A percentile compares a stretch with the other conserved stretches of the same genome.
phyloP scores from a whole-genome alignment of 2,113 vertebrate species.

The Tauraco erythrolophus region DNA sequence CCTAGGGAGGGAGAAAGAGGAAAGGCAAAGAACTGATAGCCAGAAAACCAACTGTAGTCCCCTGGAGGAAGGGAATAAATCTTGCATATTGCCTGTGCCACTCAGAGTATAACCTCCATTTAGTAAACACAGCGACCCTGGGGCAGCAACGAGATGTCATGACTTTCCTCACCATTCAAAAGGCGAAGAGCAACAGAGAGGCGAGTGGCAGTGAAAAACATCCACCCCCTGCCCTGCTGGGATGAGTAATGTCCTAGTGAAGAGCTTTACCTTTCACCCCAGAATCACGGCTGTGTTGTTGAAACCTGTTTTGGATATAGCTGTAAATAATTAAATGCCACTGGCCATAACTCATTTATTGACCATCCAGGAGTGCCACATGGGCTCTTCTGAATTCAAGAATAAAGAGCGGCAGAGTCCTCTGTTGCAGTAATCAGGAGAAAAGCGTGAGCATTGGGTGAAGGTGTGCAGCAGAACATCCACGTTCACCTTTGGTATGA shows the following conservation, averaged over 20 bases:
- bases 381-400: background rate
- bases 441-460: accelerated
- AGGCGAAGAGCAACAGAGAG: background rate
- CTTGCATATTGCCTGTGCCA: accelerated
- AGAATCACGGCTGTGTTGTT: background rate
- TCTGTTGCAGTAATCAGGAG: background rate
- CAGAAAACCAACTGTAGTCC: background rate
- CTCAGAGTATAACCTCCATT: background rate
- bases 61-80: background rate
- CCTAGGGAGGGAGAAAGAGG: background rate
- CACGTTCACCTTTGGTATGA: accelerated
- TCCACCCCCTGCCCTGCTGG: accelerated
- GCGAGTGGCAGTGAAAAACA: background rate
- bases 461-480: background rate
- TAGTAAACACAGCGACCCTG: accelerated
- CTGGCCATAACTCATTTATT: background rate
- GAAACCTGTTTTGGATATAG: background rate
- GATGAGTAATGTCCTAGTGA: background rate
- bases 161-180: background rate
- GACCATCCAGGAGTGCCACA: background rate
- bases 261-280: background rate
- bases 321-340: background rate
- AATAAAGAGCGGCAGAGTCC: background rate
- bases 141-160: accelerated
- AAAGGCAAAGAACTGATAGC: background rate